Evolutionary conservation across 2,113 vertebrate genomes (phyloP), one percentile per base, ranked within the genome.

Genomic region (Trochalopteron elliotii): DNA sequence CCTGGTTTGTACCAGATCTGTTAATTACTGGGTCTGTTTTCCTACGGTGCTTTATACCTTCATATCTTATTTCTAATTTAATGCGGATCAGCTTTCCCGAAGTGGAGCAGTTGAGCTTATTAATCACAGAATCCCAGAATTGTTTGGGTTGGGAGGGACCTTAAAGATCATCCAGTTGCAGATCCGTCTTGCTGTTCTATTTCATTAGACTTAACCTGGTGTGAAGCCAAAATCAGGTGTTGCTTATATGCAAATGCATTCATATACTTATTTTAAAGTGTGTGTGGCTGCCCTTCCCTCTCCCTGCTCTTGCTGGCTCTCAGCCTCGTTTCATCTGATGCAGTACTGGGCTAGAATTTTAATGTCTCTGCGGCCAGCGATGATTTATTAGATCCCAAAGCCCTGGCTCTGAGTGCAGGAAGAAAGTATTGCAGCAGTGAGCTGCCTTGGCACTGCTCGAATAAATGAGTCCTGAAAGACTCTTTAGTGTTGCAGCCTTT

Each of bases 351-450:
- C 76, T 80, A 42, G 97, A 98, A 97, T 97, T 83, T 97, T 97
- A 97, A 98, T 98, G 95, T 71, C 82, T 95, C 96, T 90, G 94
- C 45, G 83, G 94, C 97, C 90, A 71, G 79, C 14, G 57, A 86
- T 98, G 97, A 97, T 98, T 97, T 97, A 98, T 97, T 71, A 92
- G 80, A 93, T 96, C 94, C 87, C 91, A 94, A 84, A 95, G 94
- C 92, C 72, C 88, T 94, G 92, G 87, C 94, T 95, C 50, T 19
- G 94, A 89, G 94, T 52, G 75, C 89, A 92, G 96, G 96, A 97
- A 96, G 96, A 95, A 95, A 95, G 96, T 93, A 92, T 82, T 92
- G 91, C 96, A 88, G 91, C 96, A 92, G 53, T 65, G 87, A 97
- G 95, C 91, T 81, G 88, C 61, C 78, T 95, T 97, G 96, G 96